phyloP scores from a whole-genome alignment of 2,113 vertebrate genomes.

The Ptychochromis oligacanthus region DNA sequence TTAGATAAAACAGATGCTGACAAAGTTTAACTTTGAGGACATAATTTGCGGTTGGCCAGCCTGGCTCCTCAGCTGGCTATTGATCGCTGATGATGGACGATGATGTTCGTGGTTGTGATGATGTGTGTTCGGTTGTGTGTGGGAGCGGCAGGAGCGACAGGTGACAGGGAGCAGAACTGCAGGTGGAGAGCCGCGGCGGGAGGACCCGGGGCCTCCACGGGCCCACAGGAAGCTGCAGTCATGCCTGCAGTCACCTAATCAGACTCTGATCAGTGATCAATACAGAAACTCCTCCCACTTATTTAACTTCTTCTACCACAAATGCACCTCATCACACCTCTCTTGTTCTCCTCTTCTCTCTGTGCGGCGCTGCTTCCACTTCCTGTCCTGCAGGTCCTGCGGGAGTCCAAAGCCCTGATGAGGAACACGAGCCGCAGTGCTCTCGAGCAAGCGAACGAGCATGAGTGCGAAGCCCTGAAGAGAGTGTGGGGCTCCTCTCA shows the following conservation, averaged over 20 bases:
- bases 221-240: neutral
- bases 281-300: neutral
- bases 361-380: neutral
- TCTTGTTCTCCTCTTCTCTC: neutral
- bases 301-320: neutral
- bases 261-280: neutral
- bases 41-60: no score
- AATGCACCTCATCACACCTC: neutral
- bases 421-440: constrained; percentile 88
- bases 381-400: constrained; percentile 85
- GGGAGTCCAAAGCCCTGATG: constrained; percentile 95
- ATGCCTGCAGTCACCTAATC: neutral
- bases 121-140: no score
- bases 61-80: no score
- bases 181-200: no score
- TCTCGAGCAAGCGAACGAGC: constrained; percentile 94
- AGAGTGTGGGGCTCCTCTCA: constrained; percentile 95
- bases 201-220: no score
- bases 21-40: no score
- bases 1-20: no score
- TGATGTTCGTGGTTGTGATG: no score
- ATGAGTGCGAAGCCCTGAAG: constrained; percentile 93
- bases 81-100: no score
- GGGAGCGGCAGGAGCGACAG: no score
- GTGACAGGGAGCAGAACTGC: no score